Conservation (phyloP, 2,888 invertebrate species). For the Helleia helle region DNA sequence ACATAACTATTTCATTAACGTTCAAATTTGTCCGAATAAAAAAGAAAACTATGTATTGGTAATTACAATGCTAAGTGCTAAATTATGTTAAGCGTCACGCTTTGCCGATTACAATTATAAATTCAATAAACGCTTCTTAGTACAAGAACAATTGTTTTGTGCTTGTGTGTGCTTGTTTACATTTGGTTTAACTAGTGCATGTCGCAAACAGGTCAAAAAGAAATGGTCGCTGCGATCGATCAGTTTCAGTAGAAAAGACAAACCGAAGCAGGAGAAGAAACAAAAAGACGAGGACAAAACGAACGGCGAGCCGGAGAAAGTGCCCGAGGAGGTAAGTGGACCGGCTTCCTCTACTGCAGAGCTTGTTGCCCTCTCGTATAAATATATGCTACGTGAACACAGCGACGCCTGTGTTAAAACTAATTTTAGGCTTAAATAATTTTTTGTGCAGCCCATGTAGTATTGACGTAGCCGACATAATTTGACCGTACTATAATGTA, state of each 20-base stretch:
- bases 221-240: conserved; percentile 92
- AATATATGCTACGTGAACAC: too few species aligned
- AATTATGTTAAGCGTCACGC: conserved; percentile 9
- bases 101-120: conserved; percentile 2
- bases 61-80: conserved; percentile 7
- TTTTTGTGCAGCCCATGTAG: too few species aligned
- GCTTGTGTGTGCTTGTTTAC: conserved; percentile 12
- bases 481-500: too few species aligned
- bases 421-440: too few species aligned
- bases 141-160: conserved; percentile 4
- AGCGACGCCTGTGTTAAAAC: too few species aligned
- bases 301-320: conserved; percentile 76
- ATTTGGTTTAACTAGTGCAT: conserved; percentile 25
- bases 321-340: conserved; percentile 77
- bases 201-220: conserved; percentile 79
- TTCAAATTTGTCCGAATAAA: background rate
- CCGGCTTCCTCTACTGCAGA: background rate
- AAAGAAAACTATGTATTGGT: background rate
- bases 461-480: too few species aligned
- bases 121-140: conserved; percentile 8
- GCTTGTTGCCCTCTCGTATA: too few species aligned
- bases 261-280: conserved; percentile 85
- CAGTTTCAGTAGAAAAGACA: conserved; percentile 91
- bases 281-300: conserved; percentile 72
- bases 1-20: background rate